A percentile compares a stretch with the other conserved stretches of the same genome.
Evolutionary conservation across 2,113 vertebrate genomes (phyloP).

Genomic region (Pygoscelis adeliae): DNA sequence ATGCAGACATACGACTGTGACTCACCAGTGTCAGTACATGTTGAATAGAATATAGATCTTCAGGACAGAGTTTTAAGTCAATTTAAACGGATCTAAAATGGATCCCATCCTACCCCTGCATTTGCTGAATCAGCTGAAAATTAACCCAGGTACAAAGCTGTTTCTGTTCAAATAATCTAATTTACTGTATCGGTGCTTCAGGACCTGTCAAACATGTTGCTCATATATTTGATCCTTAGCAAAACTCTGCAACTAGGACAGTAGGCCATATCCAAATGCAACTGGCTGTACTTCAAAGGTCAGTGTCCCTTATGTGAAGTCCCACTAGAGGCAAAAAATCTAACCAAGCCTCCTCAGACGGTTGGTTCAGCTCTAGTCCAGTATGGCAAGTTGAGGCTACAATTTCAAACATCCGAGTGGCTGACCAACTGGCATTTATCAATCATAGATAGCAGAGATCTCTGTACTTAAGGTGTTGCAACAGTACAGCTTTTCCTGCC

Average conservation of each 20-base stretch:
- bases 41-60: not conserved
- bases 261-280: not conserved
- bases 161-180: not conserved
- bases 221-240: not conserved
- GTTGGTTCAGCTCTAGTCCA: not conserved
- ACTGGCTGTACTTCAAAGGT: not conserved
- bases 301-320: not conserved
- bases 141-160: not conserved
- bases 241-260: not conserved
- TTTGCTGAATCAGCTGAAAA: not conserved
- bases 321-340: not conserved
- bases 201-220: not conserved
- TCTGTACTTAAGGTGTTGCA: not conserved
- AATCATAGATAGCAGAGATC: not conserved
- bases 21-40: not conserved
- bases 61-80: not conserved
- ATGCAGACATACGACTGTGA: not conserved
- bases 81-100: not conserved
- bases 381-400: not conserved
- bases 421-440: not conserved
- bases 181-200: not conserved
- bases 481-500: not conserved
- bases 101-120: not conserved
- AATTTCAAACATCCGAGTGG: not conserved
- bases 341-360: not conserved